Base-by-base conservation (phyloP, 2,888 invertebrate species). In the Chrysotoxum bicinctum region DNA sequence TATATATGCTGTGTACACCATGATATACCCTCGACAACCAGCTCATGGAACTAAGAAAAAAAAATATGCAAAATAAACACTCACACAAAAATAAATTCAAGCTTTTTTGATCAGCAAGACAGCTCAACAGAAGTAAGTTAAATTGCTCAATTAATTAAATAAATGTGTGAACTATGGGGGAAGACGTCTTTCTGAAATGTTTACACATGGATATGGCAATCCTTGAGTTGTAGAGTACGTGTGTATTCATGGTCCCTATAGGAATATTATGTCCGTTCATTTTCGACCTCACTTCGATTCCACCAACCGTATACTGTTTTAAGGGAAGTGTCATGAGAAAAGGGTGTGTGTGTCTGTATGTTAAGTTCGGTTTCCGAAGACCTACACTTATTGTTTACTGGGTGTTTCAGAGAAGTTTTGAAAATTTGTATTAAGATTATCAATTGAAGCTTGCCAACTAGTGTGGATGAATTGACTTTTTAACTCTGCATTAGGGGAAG, bases 141-240 rank as follows among this genome's bases (percentile, higher is more conserved):
- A 87, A 87, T 87, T 87, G 87, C 87, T 87, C 87, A 87, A 87
- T 87, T 87, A 87, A 87, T 87, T 87, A 87, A 84, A 87, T 87
- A 87, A 87, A 87, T 87, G 87, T 85, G 64, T 76, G 73, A 80
- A 69, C 62, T 76, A 62, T 62, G 54, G 48, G 68, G 50, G 16
- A 21, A 73, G 16, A 30, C 7, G 19, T 60, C 43, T 40, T 45
- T 16, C 58, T 66, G 10, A 45, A 68, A 62, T 68, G 35, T 62
- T 23, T 54, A 43, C 5, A 9, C 43, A 1, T 26, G 30, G n/a
- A 37, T 43, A 10, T 26, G 14, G 12, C 1, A 66, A 32, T 45
- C 35, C 50, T 50, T 66, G 35, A 35, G 48, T 3, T 66, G 19
- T 4, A 8, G n/a, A 7, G 16, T 43, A 43, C 5, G 5, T 3